These are phyloP conservation scores for Oreochromis spilurus DNA, from an alignment of 2,113 vertebrate genomes.

Conservation along the genomic window DNA sequence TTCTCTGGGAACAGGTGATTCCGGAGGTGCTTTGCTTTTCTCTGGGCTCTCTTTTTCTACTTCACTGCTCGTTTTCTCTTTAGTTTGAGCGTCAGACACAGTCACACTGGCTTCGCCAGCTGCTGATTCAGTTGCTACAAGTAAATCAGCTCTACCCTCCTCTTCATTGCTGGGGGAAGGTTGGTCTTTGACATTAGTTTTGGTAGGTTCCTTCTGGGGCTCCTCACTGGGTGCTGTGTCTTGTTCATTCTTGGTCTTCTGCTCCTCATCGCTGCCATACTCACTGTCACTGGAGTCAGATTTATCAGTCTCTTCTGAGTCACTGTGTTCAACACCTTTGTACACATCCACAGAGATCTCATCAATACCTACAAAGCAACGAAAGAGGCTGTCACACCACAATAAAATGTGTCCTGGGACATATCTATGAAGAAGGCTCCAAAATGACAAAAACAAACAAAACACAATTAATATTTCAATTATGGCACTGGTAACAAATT, in stretches of 20 bases:
- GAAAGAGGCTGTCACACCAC: background rate
- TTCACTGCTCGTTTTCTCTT: constrained; percentile 75
- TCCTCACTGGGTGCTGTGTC: constrained; percentile 70
- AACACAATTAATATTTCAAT: background rate
- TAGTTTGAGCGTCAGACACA: constrained; percentile 43
- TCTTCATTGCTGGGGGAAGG: constrained; percentile 70
- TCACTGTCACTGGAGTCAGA: constrained; percentile 95
- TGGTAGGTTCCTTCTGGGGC: constrained; percentile 69
- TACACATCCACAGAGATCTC: constrained; percentile 94
- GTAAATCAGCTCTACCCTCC: constrained; percentile 69
- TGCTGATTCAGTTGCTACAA: constrained; percentile 16
- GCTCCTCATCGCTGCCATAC: constrained; percentile 86
- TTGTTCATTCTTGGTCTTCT: constrained; percentile 81
- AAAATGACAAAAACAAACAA: background rate
- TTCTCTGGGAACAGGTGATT: constrained; percentile 73
- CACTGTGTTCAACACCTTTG: constrained; percentile 90
- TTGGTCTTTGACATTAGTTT: constrained; percentile 78
- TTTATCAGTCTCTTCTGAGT: constrained; percentile 95
- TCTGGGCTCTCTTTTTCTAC: constrained; percentile 80
- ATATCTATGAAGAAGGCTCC: background rate
- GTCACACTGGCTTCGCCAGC: background rate
- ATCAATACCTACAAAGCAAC: constrained; percentile 83
- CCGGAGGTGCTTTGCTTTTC: constrained; percentile 71
- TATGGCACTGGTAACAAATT: background rate
- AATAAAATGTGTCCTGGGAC: background rate